These are phyloP conservation scores for Porites cylindrica DNA, from an alignment of 92 coral and sea anemone genomes.

Conservation along the genomic window DNA sequence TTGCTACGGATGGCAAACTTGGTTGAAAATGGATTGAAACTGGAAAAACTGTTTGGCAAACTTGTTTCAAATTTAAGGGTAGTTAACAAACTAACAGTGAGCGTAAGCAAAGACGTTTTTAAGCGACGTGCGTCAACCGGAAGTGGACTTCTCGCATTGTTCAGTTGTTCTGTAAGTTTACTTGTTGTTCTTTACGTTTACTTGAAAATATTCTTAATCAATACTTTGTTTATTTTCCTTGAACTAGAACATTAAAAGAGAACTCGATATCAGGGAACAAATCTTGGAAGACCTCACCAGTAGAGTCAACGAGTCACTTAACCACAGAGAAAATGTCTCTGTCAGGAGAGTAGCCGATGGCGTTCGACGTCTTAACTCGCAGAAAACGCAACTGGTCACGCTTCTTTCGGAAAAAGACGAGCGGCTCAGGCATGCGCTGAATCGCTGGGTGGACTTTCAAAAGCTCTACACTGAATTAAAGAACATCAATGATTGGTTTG, in stretches of 20 bases:
- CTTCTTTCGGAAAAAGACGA: conserved; percentile 82
- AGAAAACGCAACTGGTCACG: conserved; percentile 61
- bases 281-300: conserved; percentile 61
- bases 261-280: conserved; percentile 48
- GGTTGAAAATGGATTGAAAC: too few relatives aligned
- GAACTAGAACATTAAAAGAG: conserved; percentile 46
- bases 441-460: conserved; percentile 96
- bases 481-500: conserved; percentile 95
- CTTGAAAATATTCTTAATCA: too few relatives aligned
- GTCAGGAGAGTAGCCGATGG: conserved; percentile 64
- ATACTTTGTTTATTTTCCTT: not conserved
- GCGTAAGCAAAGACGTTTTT: too few relatives aligned
- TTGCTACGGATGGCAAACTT: too few relatives aligned
- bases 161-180: too few relatives aligned
- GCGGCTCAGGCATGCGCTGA: conserved; percentile 75
- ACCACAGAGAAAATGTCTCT: conserved; percentile 65
- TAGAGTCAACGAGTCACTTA: conserved; percentile 70
- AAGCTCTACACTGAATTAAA: conserved; percentile 79
- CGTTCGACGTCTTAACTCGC: conserved; percentile 62
- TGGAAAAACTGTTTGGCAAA: too few relatives aligned
- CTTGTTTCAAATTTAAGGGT: too few relatives aligned
- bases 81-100: too few relatives aligned
- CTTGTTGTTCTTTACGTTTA: too few relatives aligned
- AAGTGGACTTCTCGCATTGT: too few relatives aligned
- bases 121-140: too few relatives aligned